Evolutionary conservation across 1,140 invertebrate genomes (phyloP).

Genomic region (Parasteatoda tepidariorum): DNA sequence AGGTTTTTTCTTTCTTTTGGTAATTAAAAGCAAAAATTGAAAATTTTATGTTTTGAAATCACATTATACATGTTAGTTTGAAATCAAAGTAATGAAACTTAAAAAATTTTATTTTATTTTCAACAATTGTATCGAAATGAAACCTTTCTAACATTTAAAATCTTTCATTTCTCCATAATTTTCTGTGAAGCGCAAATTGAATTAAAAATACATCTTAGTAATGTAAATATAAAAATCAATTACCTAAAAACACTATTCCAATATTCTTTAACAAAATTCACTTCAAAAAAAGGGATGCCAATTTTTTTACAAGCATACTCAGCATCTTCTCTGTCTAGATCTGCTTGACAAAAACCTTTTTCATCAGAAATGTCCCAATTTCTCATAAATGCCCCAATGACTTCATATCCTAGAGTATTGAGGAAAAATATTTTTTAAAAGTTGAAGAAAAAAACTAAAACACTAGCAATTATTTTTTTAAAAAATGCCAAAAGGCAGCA

Average conservation of each 20-base stretch:
- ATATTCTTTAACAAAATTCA: constrained; percentile 96
- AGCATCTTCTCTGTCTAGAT: constrained; percentile 89
- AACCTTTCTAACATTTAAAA: no score
- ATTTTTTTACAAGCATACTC: constrained; percentile 82
- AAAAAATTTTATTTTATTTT: no score
- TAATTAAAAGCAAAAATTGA: no score
- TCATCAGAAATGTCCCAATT: constrained; percentile 95
- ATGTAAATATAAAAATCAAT: constrained; percentile 36
- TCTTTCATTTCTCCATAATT: no score
- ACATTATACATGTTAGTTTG: no score
- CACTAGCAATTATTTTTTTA: neutral
- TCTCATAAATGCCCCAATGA: constrained; percentile 91
- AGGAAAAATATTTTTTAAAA: constrained; percentile 6
- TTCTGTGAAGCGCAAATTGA: no score
- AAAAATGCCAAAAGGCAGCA: no score
- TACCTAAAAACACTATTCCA: constrained; percentile 96
- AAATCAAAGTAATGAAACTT: no score
- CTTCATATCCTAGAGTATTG: constrained; percentile 82
- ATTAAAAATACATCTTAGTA: constrained; percentile 33
- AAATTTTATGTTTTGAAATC: no score
- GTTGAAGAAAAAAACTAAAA: neutral
- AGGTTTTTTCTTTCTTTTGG: no score
- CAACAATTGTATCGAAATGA: no score
- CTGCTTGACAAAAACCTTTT: constrained; percentile 80
- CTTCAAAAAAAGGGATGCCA: constrained; percentile 76